Conservation (phyloP, 2,797 vertebrate genomes). For the Argya squamiceps region DNA sequence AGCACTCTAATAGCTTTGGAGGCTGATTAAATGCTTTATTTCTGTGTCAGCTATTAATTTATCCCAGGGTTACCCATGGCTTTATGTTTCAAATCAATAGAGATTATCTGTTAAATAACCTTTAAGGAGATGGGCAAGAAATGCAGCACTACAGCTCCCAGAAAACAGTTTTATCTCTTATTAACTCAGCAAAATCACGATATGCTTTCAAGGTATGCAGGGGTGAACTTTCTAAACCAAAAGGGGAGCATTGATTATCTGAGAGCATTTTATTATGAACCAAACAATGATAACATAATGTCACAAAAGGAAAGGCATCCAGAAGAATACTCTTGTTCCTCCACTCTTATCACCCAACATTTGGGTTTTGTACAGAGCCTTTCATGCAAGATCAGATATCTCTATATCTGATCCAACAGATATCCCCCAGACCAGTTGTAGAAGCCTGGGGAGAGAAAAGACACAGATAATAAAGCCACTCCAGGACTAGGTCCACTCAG, state of each 20-base stretch:
- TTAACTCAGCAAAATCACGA: background rate
- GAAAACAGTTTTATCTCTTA: background rate
- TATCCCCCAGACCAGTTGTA: background rate
- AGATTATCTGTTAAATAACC: constrained; percentile 28
- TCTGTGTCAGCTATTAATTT: background rate
- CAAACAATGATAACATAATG: background rate
- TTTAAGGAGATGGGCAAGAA: constrained; percentile 6
- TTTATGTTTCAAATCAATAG: constrained; percentile 16
- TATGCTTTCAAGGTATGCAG: background rate
- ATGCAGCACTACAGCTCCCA: background rate
- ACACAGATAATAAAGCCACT: background rate
- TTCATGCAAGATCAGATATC: background rate
- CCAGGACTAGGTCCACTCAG: background rate
- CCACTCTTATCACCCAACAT: fast-evolving
- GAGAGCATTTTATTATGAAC: background rate
- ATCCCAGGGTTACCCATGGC: background rate
- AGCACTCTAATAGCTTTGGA: background rate
- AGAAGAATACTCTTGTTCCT: background rate
- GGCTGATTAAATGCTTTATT: background rate
- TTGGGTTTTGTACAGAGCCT: background rate
- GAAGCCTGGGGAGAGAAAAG: background rate
- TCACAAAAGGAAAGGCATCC: background rate
- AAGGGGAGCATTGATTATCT: background rate
- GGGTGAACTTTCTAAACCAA: background rate
- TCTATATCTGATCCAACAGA: no score